These are phyloP conservation scores for Sphaeridia pumilis DNA, from an alignment of 2,888 invertebrate species.

Conservation along the genomic window DNA sequence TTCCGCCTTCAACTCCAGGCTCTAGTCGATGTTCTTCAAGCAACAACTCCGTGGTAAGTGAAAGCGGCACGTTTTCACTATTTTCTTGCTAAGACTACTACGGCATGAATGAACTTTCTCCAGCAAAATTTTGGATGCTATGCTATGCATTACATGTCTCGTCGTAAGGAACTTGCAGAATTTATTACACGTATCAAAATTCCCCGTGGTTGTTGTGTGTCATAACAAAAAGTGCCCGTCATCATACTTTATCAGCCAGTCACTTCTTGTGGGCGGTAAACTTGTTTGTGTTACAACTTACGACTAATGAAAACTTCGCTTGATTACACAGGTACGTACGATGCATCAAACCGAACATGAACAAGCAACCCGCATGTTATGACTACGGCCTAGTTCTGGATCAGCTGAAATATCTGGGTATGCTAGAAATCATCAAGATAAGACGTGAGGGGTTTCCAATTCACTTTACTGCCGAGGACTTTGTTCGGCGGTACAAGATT, in stretches of 20 bases:
- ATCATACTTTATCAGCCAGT: too few species aligned
- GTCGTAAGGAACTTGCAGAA: too few species aligned
- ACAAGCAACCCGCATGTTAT: constrained; percentile 67
- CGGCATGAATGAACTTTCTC: background rate
- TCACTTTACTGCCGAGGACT: constrained; percentile 65
- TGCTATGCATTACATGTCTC: too few species aligned
- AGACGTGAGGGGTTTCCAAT: constrained; percentile 80
- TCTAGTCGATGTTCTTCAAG: constrained; percentile 76
- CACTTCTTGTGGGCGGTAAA: too few species aligned
- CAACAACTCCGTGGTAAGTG: constrained; percentile 65
- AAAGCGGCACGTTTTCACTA: background rate
- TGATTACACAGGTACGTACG: constrained; percentile 58
- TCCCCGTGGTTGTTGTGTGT: too few species aligned
- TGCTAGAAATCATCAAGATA: constrained; percentile 85
- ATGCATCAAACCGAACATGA: constrained; percentile 82
- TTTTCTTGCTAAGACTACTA: too few species aligned
- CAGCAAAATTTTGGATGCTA: too few species aligned
- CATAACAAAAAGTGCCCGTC: too few species aligned
- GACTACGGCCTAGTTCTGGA: constrained; percentile 69
- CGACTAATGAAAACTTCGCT: too few species aligned
- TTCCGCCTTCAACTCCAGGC: constrained; percentile 78
- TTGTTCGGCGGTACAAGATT: constrained; percentile 65
- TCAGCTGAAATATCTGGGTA: constrained; percentile 78
- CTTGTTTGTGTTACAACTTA: too few species aligned
- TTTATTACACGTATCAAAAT: too few species aligned